These are phyloP conservation scores for Microcebus griseorufus DNA, from an alignment of 2,113 vertebrate species.

Conservation along the genomic window DNA sequence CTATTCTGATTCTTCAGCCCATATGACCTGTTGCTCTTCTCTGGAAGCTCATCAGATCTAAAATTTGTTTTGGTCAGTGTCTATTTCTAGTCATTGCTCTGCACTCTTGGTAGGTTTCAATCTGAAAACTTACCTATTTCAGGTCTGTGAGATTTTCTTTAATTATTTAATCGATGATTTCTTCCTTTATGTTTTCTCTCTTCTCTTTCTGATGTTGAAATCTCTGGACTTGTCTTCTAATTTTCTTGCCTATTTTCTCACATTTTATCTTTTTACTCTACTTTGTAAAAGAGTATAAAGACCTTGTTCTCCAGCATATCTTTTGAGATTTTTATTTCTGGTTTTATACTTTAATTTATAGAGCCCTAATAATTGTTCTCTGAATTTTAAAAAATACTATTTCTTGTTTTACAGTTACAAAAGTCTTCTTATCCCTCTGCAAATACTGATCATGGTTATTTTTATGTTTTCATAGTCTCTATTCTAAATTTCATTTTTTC, in stretches of 20 bases:
- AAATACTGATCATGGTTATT: neutral
- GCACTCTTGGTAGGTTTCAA: rapidly evolving
- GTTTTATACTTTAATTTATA: neutral
- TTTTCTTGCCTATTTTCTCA: neutral
- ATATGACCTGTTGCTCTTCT: neutral
- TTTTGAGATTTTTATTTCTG: neutral
- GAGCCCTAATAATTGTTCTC: neutral
- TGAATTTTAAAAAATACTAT: neutral
- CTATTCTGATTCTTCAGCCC: neutral
- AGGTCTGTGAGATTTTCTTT: neutral
- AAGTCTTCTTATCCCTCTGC: neutral
- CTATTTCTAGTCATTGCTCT: neutral
- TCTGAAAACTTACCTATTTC: neutral
- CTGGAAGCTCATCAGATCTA: neutral
- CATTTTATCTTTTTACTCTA: neutral
- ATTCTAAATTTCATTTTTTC: neutral
- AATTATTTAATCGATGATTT: neutral
- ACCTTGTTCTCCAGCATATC: neutral
- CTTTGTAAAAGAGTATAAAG: neutral
- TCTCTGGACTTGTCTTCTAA: neutral
- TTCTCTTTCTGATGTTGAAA: neutral
- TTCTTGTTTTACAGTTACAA: neutral
- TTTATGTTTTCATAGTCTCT: neutral
- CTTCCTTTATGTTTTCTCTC: neutral
- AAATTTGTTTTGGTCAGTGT: neutral